Base-by-base conservation (phyloP, 1,140 invertebrate species). In the Aphidius ervi region DNA sequence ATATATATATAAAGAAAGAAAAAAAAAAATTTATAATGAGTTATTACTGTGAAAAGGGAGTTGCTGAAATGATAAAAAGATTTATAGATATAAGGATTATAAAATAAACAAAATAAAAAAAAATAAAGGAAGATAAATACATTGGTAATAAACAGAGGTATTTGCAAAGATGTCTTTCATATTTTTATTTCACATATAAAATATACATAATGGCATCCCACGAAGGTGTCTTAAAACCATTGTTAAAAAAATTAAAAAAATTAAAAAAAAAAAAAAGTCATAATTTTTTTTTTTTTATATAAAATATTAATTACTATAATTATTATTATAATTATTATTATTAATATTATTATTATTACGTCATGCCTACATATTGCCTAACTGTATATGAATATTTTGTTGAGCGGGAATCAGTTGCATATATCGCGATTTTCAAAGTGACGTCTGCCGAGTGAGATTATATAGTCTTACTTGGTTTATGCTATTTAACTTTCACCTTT, bases 141-240 rank as follows among this genome's bases (percentile, higher is more conserved):
- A 43, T 43, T 7, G 7, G 42, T 43, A 10, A 43, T 8, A 8
- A 43, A 8, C 42, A 10, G 2, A 10, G 9, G 52, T 54, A 53
- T 53, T 9, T 54, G 53, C 49, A 46, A 53, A 50, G 48, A 46
- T 53, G 48, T 47, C 46, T 59, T 59, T 50, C 42, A 39, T 59
- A 69, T 53, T 63, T 74, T 76, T 75, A 74, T 76, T 76, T 76
- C 71, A 60, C 67, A 69, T 76, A 74, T 74, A 74, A 75, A 75
- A 76, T 76, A 63, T 75, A 76, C 74, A 77, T 75, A 74, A 77
- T 77, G 75, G 75, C 75, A 75, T 77, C 72, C 73, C 68, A 74
- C 68, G 64, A 66, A 70, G 72, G 68, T 74, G 67, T 74, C 67
- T 70, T 64, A 67, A 72, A 52, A 76, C 71, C 72, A 75, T 59